phyloP scores from a whole-genome alignment of 1,140 invertebrate genomes.

The Eupristina koningsbergeri region DNA sequence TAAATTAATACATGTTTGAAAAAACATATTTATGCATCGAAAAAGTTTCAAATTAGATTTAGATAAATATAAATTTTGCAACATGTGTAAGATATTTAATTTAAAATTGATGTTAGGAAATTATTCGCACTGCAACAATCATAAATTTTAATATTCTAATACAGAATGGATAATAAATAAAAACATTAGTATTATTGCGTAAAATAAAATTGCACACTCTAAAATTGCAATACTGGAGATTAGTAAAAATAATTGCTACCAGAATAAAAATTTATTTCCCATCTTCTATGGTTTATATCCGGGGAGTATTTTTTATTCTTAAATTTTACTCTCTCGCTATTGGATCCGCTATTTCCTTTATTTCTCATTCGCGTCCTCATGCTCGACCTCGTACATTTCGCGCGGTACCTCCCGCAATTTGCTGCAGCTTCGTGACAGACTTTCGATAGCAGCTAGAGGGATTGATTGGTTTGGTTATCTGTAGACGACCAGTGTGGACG shows the following conservation, averaged over 20 bases:
- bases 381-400: not conserved
- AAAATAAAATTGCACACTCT: too few species aligned
- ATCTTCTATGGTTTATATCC: not conserved
- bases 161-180: not conserved
- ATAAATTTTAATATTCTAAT: not conserved
- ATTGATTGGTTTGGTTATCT: constrained; percentile 53
- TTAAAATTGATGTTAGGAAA: too few species aligned
- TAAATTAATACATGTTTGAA: too few species aligned
- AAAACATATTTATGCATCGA: too few species aligned
- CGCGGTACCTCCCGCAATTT: constrained; percentile 29
- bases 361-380: constrained; percentile 32
- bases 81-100: too few species aligned
- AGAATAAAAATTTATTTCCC: too few species aligned
- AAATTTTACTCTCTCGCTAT: constrained; percentile 16
- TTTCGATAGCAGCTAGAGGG: constrained; percentile 54
- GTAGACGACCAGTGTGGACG: not conserved
- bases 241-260: too few species aligned
- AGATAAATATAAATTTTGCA: too few species aligned
- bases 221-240: too few species aligned
- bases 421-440: constrained; percentile 49
- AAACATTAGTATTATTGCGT: too few species aligned
- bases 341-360: constrained; percentile 22
- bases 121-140: too few species aligned
- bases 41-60: too few species aligned
- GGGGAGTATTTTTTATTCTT: not conserved